Percentiles rank a stretch among this genome's conserved stretches.
phyloP scores from a whole-genome alignment of 2,797 vertebrate genomes.

The Spinibarbus caldwelli region DNA sequence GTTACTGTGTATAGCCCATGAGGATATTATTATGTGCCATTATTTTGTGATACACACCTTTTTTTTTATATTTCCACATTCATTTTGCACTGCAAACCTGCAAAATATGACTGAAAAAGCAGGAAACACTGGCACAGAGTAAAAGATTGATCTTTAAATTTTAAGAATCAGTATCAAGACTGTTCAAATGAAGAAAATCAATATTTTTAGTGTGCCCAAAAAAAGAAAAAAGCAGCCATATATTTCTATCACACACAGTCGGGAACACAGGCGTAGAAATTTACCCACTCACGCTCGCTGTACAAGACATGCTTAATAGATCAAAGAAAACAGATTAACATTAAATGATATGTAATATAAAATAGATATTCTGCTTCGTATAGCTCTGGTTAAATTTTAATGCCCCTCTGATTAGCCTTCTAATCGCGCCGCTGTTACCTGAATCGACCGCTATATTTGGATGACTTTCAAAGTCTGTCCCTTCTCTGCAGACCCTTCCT shows the following conservation, averaged over 20 bases:
- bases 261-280: neutral
- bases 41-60: neutral
- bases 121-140: neutral
- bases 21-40: neutral
- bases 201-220: neutral
- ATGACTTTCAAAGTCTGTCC: slow-evolving; percentile 40
- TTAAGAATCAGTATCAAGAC: neutral
- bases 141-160: neutral
- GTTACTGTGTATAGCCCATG: neutral
- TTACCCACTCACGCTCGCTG: neutral
- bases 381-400: slow-evolving; percentile 25
- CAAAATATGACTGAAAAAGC: neutral
- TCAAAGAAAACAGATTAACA: slow-evolving; percentile 15
- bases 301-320: slow-evolving; percentile 12
- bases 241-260: neutral
- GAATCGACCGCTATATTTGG: slow-evolving; percentile 22
- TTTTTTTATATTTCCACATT: no score
- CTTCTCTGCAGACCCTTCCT: slow-evolving; percentile 6
- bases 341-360: neutral
- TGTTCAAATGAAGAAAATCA: neutral
- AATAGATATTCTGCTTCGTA: slow-evolving; percentile 2
- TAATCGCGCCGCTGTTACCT: neutral
- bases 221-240: neutral
- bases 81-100: neutral
- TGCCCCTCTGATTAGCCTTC: neutral